These are phyloP conservation scores for Pavo muticus DNA, from an alignment of 2,113 vertebrate genomes.

Conservation along the genomic window DNA sequence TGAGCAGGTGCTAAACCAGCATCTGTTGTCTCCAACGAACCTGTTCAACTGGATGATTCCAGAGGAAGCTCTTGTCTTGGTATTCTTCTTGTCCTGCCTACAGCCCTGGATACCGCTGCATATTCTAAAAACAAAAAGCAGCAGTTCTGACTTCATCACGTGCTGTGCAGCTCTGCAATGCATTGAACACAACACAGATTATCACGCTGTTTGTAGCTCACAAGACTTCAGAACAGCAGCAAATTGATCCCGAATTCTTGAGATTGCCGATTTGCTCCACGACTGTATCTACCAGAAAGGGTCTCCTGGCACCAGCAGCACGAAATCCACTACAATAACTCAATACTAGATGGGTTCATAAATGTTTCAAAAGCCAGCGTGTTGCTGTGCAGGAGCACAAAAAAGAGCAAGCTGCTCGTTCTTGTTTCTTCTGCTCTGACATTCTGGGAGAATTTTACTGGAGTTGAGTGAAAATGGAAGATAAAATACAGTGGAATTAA, in stretches of 20 bases:
- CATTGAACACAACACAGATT: not conserved
- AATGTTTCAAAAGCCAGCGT: conserved; percentile 22
- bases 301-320: conserved; percentile 16
- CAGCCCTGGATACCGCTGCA: not conserved
- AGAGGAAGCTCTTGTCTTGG: not conserved
- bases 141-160: not conserved
- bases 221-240: not conserved
- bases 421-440: not conserved
- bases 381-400: not conserved
- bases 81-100: not conserved
- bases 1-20: not conserved
- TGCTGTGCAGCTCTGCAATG: not conserved
- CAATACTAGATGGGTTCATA: not conserved
- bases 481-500: not conserved
- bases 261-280: conserved; percentile 7
- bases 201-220: not conserved
- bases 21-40: not conserved
- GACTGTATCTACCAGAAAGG: not conserved
- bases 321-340: conserved; percentile 2
- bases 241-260: conserved; percentile 18
- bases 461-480: not conserved
- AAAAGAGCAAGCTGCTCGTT: not conserved
- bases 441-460: not conserved
- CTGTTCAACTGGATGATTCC: not conserved
- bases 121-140: not conserved